These are phyloP conservation scores for Mellivora capensis DNA, from an alignment of 2,113 vertebrate species.

Conservation along the genomic window DNA sequence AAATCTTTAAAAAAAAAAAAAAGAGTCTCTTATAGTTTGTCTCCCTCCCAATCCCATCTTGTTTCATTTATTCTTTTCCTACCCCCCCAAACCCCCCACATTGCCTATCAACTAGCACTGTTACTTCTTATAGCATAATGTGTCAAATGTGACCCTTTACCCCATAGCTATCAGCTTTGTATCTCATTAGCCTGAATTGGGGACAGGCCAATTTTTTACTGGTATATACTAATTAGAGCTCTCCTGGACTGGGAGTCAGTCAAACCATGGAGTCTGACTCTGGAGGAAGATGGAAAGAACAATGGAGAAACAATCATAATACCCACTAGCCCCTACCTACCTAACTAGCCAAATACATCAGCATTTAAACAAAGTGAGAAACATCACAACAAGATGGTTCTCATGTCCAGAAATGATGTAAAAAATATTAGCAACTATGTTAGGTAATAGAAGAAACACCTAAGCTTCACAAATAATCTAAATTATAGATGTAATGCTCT, in stretches of 20 bases:
- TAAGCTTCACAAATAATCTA: conserved; percentile 38
- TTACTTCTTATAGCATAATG: not conserved
- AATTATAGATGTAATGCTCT: not conserved
- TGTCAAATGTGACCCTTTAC: not conserved
- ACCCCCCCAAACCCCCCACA: too few species aligned
- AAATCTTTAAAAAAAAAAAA: too few species aligned
- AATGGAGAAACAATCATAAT: not conserved
- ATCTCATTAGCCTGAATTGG: not conserved
- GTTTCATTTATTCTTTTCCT: too few species aligned
- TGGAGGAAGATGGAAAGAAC: not conserved
- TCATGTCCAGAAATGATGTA: not conserved
- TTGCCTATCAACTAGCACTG: not conserved
- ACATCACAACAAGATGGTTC: not conserved
- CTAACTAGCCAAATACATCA: not conserved
- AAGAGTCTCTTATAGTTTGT: too few species aligned
- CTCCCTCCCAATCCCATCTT: too few species aligned
- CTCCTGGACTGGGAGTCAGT: not conserved
- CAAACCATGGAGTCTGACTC: not conserved
- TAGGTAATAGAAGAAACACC: not conserved
- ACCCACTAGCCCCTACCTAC: not conserved
- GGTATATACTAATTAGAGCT: not conserved
- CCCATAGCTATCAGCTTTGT: not conserved
- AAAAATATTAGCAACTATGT: not conserved
- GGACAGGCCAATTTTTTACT: not conserved
- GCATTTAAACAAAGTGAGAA: not conserved